These are phyloP conservation scores for Apteryx mantelli DNA, from an alignment of 2,113 vertebrate genomes.

Conservation along the genomic window DNA sequence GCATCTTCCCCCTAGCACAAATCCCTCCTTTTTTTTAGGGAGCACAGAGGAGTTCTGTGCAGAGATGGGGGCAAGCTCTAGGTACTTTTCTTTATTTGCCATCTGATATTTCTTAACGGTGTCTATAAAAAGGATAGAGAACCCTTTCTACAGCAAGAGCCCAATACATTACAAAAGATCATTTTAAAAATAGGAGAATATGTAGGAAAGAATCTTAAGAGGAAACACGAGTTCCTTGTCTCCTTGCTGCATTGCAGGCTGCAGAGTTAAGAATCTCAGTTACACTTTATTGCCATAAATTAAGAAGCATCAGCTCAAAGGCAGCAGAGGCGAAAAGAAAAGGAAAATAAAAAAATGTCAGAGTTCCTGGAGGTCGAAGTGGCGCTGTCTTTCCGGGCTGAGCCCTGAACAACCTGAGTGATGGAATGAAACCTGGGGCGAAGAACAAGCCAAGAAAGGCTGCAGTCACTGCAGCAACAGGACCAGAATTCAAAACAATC, in stretches of 20 bases:
- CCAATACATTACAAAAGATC: neutral
- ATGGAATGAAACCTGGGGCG: accelerated
- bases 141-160: neutral
- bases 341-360: neutral
- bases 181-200: neutral
- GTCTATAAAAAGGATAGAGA: neutral
- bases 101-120: neutral
- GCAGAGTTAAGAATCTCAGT: neutral
- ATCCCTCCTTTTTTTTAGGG: neutral
- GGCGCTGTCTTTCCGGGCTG: accelerated
- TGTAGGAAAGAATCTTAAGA: neutral
- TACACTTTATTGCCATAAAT: neutral
- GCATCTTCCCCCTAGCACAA: neutral
- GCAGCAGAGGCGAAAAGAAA: neutral
- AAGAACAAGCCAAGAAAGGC: accelerated
- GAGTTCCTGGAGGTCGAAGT: neutral
- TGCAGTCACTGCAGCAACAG: accelerated
- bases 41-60: neutral
- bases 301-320: neutral
- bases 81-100: neutral
- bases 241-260: slow-evolving; percentile 23
- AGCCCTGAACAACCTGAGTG: neutral
- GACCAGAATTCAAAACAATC: too few relatives aligned
- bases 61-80: neutral
- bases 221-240: neutral